Conservation (phyloP, 2,888 invertebrate genomes). For the Torymus auratus region DNA sequence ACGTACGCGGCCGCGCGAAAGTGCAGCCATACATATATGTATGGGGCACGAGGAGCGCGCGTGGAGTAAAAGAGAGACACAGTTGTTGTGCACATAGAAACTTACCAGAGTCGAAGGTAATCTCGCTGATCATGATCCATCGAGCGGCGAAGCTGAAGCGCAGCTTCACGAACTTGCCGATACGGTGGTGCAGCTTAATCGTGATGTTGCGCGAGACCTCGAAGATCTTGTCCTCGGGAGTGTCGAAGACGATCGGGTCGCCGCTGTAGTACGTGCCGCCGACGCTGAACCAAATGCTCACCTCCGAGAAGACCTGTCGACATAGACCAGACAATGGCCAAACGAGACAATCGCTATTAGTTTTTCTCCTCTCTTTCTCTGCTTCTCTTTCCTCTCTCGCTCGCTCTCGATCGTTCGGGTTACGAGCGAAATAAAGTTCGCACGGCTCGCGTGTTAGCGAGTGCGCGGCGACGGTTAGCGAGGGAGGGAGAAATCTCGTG, state of each 20-base stretch:
- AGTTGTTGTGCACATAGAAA: conserved; percentile 49
- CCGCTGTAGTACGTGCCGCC: conserved; percentile 88
- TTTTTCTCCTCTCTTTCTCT: conserved; percentile 9
- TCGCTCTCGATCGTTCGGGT: background rate
- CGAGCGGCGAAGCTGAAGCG: conserved; percentile 87
- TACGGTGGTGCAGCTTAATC: conserved; percentile 88
- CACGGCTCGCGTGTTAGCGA: no score
- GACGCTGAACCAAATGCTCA: conserved; percentile 87
- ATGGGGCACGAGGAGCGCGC: background rate
- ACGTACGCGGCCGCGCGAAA: background rate
- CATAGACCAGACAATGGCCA: conserved; percentile 58
- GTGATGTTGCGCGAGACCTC: conserved; percentile 89
- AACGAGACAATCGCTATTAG: conserved; percentile 30
- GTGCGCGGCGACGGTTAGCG: no score
- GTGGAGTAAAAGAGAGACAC: no score
- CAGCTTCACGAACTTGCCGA: conserved; percentile 88
- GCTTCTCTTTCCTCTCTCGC: background rate
- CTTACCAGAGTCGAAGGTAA: conserved; percentile 89
- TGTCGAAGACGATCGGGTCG: conserved; percentile 85
- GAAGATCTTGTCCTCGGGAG: conserved; percentile 87
- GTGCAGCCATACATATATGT: conserved; percentile 34
- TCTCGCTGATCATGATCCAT: conserved; percentile 94
- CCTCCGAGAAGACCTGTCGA: conserved; percentile 87
- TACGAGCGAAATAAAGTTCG: background rate
- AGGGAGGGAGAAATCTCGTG: background rate